phyloP scores from a whole-genome alignment of 2,113 vertebrate species.

The Urocolius indicus region DNA sequence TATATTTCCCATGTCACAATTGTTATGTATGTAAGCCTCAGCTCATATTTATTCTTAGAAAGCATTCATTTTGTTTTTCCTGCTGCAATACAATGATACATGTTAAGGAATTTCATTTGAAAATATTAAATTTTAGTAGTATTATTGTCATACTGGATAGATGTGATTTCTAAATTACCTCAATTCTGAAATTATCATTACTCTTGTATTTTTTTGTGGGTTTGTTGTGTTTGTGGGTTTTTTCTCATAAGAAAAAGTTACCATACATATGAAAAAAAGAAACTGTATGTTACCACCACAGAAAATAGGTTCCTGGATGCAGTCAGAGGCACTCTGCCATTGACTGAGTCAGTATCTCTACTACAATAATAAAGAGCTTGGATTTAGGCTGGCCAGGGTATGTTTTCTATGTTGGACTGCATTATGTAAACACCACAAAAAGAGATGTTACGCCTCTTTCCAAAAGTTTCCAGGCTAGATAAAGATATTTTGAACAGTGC shows the following conservation, averaged over 20 bases:
- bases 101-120: background rate
- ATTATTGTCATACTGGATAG: background rate
- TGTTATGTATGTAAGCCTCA: background rate
- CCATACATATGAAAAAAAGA: background rate
- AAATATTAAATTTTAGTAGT: background rate
- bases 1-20: background rate
- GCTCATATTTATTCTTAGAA: background rate
- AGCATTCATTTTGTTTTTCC: background rate
- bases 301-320: background rate
- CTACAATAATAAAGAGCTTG: background rate
- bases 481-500: background rate
- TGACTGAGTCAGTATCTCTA: background rate
- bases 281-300: background rate
- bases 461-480: background rate
- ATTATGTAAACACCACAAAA: background rate
- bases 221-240: background rate
- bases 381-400: background rate
- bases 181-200: background rate
- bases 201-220: background rate
- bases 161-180: background rate
- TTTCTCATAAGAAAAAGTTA: background rate
- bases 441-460: background rate
- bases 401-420: background rate
- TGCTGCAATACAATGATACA: background rate
- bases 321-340: background rate